These are phyloP conservation scores for Cephalopterus ornatus DNA, from an alignment of 2,113 vertebrate species.

Conservation along the genomic window DNA sequence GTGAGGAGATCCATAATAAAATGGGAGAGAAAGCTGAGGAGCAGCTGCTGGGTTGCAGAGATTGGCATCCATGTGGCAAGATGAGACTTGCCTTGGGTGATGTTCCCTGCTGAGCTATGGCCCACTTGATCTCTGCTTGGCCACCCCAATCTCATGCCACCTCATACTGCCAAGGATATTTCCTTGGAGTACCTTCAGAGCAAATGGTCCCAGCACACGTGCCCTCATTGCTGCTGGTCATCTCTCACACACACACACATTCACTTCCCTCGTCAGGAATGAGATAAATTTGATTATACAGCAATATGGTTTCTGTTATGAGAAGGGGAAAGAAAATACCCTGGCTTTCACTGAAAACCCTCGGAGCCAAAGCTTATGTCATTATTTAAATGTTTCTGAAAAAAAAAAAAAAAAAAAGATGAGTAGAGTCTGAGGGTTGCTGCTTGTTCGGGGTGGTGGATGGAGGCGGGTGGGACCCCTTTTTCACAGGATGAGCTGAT, in stretches of 20 bases:
- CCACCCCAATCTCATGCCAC: background rate
- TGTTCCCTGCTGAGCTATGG: background rate
- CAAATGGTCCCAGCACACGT: background rate
- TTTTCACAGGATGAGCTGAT: background rate
- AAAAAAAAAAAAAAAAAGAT: background rate
- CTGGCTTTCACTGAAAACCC: background rate
- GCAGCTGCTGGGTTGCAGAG: background rate
- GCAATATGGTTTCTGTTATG: constrained; percentile 36
- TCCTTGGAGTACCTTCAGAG: background rate
- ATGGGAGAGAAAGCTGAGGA: background rate
- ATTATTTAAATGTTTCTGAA: background rate
- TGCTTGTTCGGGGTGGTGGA: background rate
- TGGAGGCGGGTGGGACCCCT: background rate
- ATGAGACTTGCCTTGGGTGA: background rate
- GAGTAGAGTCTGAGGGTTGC: background rate
- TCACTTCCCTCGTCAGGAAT: background rate
- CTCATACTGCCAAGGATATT: background rate
- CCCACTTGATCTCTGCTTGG: background rate
- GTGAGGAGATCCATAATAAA: background rate
- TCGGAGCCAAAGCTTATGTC: constrained; percentile 13
- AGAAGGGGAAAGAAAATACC: background rate
- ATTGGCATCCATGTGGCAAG: background rate
- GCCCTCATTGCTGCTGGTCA: background rate
- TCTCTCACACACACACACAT: background rate
- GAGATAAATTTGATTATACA: constrained; percentile 25